These are phyloP conservation scores for Gibbula magus DNA, from an alignment of 2,888 invertebrate species.

Conservation along the genomic window DNA sequence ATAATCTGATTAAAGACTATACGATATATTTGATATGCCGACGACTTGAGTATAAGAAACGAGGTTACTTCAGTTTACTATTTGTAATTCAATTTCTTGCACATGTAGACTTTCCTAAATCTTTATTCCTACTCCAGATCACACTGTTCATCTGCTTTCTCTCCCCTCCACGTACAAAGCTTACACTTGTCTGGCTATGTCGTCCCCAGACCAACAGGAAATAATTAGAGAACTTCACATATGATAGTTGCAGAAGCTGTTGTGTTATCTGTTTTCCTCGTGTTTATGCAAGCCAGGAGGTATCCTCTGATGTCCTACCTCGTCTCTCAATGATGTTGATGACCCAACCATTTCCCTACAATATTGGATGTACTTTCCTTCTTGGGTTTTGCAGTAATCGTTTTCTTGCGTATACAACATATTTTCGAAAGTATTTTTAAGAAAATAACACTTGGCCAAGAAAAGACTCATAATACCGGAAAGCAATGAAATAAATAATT, in stretches of 20 bases:
- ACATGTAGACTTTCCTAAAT: too few relatives aligned
- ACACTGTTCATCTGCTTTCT: neutral
- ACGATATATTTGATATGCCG: too few relatives aligned
- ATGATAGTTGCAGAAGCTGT: neutral
- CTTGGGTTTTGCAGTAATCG: neutral
- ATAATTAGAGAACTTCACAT: conserved; percentile 6
- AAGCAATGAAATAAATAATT: too few relatives aligned
- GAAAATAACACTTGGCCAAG: too few relatives aligned
- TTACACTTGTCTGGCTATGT: neutral
- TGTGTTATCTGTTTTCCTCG: neutral
- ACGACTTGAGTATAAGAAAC: too few relatives aligned
- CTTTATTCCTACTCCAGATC: too few relatives aligned
- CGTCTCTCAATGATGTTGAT: neutral
- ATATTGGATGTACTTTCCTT: neutral
- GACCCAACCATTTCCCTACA: neutral
- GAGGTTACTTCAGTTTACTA: too few relatives aligned
- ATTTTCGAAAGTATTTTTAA: neutral
- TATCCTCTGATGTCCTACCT: neutral
- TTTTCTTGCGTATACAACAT: neutral
- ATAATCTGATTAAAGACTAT: too few relatives aligned
- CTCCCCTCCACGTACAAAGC: neutral
- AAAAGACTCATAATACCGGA: too few relatives aligned
- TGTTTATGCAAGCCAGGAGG: conserved; percentile 16
- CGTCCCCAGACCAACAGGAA: neutral
- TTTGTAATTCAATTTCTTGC: too few relatives aligned